Evolutionary conservation across 2,888 invertebrate genomes (phyloP).

Genomic region (Smittia aterrima): DNA sequence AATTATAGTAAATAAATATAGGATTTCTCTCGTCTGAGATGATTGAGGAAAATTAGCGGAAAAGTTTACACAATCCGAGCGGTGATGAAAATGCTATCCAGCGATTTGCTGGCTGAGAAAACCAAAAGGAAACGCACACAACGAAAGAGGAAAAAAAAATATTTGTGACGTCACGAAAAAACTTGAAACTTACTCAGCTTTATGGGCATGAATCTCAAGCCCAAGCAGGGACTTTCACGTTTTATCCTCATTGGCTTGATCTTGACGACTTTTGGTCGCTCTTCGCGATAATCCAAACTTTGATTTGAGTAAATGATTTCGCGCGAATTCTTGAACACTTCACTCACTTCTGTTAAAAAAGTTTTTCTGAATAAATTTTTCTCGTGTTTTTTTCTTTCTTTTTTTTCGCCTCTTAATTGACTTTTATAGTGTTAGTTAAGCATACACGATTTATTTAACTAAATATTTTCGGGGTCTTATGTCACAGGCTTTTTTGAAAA

Average conservation of each 20-base stretch:
- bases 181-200: slow-evolving; percentile 47
- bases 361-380: slow-evolving; percentile 1
- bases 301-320: neutral
- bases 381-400: neutral
- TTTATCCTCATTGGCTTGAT: slow-evolving; percentile 60
- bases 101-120: too few relatives aligned
- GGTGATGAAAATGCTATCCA: too few relatives aligned
- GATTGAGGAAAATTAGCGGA: neutral
- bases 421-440: slow-evolving; percentile 40
- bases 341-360: neutral
- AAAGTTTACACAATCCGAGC: neutral
- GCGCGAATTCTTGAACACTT: slow-evolving; percentile 11
- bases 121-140: slow-evolving; percentile 8
- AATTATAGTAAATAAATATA: slow-evolving; percentile 14
- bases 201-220: slow-evolving; percentile 61
- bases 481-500: slow-evolving; percentile 22
- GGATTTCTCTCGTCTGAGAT: neutral
- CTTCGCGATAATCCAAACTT: neutral
- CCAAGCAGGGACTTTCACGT: slow-evolving; percentile 64
- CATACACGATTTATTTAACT: slow-evolving; percentile 30
- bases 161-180: slow-evolving; percentile 13
- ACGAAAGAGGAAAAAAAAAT: neutral
- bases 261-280: neutral
- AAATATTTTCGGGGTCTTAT: slow-evolving; percentile 21
- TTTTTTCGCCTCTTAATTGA: slow-evolving; percentile 35